Percentiles rank a stretch among this genome's conserved stretches.
phyloP scores from a whole-genome alignment of 2,888 invertebrate species.

The Dynastes grantii region DNA sequence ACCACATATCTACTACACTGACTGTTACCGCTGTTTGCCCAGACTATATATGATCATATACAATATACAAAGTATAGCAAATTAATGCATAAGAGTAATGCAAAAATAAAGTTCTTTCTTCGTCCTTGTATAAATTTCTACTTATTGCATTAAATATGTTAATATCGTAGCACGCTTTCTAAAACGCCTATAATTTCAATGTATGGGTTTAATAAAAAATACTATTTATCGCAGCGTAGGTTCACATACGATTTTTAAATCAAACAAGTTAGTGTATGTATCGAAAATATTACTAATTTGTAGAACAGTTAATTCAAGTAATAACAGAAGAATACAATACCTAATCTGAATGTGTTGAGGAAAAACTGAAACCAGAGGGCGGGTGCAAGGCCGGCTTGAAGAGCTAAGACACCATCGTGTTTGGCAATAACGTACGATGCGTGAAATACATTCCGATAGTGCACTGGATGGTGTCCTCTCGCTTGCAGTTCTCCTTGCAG shows the following conservation, averaged over 20 bases:
- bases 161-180: too few species aligned
- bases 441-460: conserved; percentile 85
- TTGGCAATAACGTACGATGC: conserved; percentile 82
- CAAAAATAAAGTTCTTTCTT: too few species aligned
- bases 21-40: neutral
- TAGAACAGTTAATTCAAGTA: neutral
- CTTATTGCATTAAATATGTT: too few species aligned
- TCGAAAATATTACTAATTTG: neutral
- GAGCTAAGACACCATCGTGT: conserved; percentile 83
- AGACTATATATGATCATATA: neutral
- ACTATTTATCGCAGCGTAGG: too few species aligned
- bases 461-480: conserved; percentile 81
- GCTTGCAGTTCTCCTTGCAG: conserved; percentile 88
- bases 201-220: too few species aligned
- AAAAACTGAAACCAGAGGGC: conserved; percentile 91
- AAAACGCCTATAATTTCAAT: too few species aligned
- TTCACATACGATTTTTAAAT: too few species aligned
- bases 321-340: conserved; percentile 6
- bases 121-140: too few species aligned
- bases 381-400: conserved; percentile 87
- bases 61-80: neutral
- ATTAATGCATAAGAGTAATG: too few species aligned
- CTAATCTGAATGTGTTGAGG: conserved; percentile 79
- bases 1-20: neutral
- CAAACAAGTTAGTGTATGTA: neutral